Conservation (phyloP, 2,888 invertebrate species). For the Cantharis rufa region DNA sequence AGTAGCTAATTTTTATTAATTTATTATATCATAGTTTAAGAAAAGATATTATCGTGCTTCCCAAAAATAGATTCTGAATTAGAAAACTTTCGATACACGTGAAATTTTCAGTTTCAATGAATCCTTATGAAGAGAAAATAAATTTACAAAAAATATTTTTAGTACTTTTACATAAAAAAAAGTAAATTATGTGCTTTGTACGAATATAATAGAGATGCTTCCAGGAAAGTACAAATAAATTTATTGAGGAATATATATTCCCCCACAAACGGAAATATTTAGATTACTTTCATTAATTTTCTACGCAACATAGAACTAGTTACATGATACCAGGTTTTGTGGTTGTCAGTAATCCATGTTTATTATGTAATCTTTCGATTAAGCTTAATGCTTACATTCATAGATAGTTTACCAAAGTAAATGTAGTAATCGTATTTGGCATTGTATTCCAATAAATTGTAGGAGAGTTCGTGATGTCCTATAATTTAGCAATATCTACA, state of each 20-base stretch:
- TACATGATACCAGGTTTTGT: not conserved
- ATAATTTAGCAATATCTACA: not conserved
- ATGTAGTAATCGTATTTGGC: not conserved
- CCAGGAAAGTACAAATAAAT: not conserved
- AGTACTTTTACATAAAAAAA: no score
- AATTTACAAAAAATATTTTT: no score
- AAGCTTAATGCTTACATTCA: not conserved
- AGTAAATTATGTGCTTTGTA: not conserved
- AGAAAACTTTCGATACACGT: no score
- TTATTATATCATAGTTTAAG: no score
- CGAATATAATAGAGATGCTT: not conserved
- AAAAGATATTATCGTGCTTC: no score
- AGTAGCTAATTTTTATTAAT: no score
- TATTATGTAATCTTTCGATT: not conserved
- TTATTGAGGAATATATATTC: not conserved
- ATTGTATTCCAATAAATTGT: not conserved
- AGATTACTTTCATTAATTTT: not conserved
- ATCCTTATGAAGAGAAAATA: no score
- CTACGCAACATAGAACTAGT: not conserved
- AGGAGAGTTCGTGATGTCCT: not conserved
- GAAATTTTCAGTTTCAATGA: no score
- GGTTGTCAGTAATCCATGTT: not conserved
- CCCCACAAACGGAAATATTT: not conserved
- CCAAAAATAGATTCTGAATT: no score
- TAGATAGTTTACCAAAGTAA: not conserved